phyloP scores from a whole-genome alignment of 1,140 invertebrate genomes.

The Polypedilum vanderplanki region DNA sequence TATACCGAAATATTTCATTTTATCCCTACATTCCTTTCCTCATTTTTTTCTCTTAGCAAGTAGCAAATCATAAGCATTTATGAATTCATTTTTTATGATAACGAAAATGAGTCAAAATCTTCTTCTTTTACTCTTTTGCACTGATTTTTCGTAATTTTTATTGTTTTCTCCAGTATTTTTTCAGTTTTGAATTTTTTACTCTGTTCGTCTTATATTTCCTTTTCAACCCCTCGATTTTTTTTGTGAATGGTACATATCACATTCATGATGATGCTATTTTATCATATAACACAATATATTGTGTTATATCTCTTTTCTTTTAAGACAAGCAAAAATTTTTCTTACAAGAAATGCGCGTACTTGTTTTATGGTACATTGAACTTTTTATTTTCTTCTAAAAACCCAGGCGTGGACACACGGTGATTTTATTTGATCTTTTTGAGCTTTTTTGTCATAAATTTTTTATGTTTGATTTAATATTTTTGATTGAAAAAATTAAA shows the following conservation, averaged over 20 bases:
- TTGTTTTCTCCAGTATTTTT: background rate
- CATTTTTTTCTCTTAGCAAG: background rate
- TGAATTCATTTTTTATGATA: background rate
- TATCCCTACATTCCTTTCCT: background rate
- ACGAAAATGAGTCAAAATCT: background rate
- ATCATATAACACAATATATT: background rate
- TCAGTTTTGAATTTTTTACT: background rate
- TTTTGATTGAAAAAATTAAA: too few species aligned
- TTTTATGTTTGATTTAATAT: too few species aligned
- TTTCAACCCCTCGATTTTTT: background rate
- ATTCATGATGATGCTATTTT: background rate
- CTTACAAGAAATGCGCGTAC: background rate
- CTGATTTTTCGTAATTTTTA: background rate
- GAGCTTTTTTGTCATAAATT: too few species aligned
- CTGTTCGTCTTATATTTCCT: background rate
- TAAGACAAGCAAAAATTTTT: background rate
- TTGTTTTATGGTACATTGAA: constrained; percentile 1
- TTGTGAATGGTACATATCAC: background rate
- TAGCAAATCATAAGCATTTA: background rate
- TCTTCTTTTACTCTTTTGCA: background rate
- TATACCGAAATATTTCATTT: background rate
- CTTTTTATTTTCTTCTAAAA: background rate
- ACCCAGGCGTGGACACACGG: too few species aligned
- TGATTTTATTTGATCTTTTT: too few species aligned
- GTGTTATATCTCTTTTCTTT: background rate